These are phyloP conservation scores for Pempheris klunzingeri DNA, from an alignment of 2,797 vertebrate species.

Conservation along the genomic window DNA sequence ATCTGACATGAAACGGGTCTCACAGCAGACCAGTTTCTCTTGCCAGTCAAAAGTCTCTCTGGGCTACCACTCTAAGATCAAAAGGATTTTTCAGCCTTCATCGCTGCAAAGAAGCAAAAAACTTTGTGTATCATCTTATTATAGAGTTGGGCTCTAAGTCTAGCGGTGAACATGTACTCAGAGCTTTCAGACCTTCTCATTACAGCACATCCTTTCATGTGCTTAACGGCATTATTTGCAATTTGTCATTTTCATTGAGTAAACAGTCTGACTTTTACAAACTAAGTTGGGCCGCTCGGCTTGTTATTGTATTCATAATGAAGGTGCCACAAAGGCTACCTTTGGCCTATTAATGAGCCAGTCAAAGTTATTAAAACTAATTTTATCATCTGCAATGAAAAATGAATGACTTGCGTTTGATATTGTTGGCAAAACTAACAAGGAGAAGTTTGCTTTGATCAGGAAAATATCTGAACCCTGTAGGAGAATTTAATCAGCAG, in stretches of 20 bases:
- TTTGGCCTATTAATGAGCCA: constrained; percentile 61
- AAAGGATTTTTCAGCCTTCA: constrained; percentile 58
- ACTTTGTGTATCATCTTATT: constrained; percentile 51
- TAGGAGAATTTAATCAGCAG: constrained; percentile 78
- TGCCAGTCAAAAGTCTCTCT: constrained; percentile 13
- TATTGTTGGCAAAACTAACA: constrained; percentile 77
- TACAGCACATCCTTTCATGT: constrained; percentile 67
- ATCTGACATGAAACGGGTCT: constrained; percentile 18
- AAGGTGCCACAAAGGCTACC: constrained; percentile 52
- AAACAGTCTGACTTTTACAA: constrained; percentile 52
- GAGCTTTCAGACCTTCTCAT: constrained; percentile 53
- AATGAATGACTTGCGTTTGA: constrained; percentile 67
- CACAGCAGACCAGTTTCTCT: not conserved
- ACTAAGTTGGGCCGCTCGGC: not conserved
- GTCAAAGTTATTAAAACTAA: constrained; percentile 52
- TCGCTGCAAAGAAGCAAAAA: constrained; percentile 38
- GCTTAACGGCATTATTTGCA: constrained; percentile 49
- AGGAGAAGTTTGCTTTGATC: constrained; percentile 80
- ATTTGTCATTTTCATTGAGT: constrained; percentile 58
- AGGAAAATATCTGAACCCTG: constrained; percentile 72
- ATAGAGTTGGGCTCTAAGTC: constrained; percentile 38
- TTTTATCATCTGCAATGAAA: constrained; percentile 64
- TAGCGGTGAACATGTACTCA: constrained; percentile 26
- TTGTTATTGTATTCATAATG: constrained; percentile 34
- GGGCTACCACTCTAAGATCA: constrained; percentile 47